Conservation (phyloP, 2,888 invertebrate species). For the Drosophila trichaetosa region DNA sequence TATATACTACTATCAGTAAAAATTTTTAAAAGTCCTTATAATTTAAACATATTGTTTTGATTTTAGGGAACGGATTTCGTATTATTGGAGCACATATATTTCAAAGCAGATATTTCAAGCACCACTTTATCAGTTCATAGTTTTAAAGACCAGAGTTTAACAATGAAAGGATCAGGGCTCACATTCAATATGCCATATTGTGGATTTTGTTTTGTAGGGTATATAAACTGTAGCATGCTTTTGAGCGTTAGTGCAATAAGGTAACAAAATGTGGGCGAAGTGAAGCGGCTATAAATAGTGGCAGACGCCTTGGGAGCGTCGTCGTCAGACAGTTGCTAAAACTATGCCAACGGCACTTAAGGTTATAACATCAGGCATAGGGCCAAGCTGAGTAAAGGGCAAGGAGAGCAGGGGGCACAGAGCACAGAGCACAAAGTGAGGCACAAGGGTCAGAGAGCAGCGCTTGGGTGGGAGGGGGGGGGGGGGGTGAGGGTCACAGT, state of each 20-base stretch:
- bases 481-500: constrained; percentile 34
- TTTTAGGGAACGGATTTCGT: background rate
- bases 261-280: constrained; percentile 38
- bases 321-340: constrained; percentile 60
- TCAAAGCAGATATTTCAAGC: background rate
- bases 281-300: constrained; percentile 64
- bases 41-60: background rate
- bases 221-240: constrained; percentile 26
- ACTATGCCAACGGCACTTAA: constrained; percentile 75
- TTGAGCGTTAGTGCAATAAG: constrained; percentile 37
- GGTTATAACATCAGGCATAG: constrained; percentile 38
- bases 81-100: background rate
- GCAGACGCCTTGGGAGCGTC: constrained; percentile 66
- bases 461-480: background rate
- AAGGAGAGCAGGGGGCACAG: constrained; percentile 1
- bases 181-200: constrained; percentile 6
- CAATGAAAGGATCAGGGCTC: background rate
- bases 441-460: constrained; percentile 17
- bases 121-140: background rate
- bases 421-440: background rate
- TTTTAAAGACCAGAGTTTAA: background rate
- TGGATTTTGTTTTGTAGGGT: background rate
- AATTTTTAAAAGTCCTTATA: background rate
- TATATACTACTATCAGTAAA: too few species aligned
- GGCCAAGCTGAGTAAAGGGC: constrained; percentile 7